phyloP scores from a whole-genome alignment of 2,888 invertebrate genomes.

The Gastrophysa polygoni region DNA sequence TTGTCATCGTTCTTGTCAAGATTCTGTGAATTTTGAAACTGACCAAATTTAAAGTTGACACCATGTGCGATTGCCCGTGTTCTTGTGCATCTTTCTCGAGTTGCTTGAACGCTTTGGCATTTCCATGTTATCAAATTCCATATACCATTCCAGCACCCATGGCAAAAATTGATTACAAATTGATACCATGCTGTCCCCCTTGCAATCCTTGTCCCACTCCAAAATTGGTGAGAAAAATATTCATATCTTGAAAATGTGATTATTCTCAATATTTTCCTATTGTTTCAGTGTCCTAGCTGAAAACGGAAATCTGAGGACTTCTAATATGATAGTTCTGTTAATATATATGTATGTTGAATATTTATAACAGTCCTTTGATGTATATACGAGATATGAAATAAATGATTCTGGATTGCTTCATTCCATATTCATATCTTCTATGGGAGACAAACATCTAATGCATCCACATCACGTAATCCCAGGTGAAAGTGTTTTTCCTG shows the following conservation, averaged over 20 bases:
- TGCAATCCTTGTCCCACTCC: conserved; percentile 22
- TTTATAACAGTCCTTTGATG: too few relatives aligned
- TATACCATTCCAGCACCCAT: conserved; percentile 20
- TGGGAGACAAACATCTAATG: too few relatives aligned
- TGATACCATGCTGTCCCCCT: conserved; percentile 23
- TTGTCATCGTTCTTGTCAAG: background rate
- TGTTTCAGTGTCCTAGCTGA: background rate
- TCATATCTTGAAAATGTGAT: background rate
- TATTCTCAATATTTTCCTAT: conserved; percentile 56
- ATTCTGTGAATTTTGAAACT: background rate
- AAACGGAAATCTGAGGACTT: background rate
- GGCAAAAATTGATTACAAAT: conserved; percentile 18
- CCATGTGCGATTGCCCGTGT: conserved; percentile 7
- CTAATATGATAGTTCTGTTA: background rate
- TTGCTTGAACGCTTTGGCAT: conserved; percentile 18
- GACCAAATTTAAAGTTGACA: conserved; percentile 7
- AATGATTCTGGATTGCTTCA: too few relatives aligned
- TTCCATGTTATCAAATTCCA: conserved; percentile 26
- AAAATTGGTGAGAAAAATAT: conserved; percentile 15
- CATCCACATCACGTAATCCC: too few relatives aligned
- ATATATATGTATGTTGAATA: background rate
- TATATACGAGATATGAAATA: too few relatives aligned
- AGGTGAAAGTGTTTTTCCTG: too few relatives aligned
- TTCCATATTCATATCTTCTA: too few relatives aligned
- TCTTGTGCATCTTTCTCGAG: conserved; percentile 8